Conservation (phyloP, 2,113 vertebrate genomes). For the Osmerus eperlanus region DNA sequence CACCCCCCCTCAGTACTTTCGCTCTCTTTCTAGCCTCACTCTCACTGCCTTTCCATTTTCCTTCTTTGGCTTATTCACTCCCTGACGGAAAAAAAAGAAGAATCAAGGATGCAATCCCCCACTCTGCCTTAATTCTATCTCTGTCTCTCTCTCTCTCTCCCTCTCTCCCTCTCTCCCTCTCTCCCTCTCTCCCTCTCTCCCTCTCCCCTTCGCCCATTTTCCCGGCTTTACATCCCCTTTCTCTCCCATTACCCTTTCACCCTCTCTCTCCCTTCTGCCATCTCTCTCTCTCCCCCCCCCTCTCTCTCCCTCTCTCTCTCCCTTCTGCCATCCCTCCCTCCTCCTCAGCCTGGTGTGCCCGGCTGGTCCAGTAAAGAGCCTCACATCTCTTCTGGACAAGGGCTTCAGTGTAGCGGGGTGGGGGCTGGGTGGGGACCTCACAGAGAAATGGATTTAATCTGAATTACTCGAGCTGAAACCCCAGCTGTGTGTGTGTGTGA, state of each 20-base stretch:
- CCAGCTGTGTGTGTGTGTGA: constrained; percentile 69
- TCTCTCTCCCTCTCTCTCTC: not conserved
- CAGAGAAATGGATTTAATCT: constrained; percentile 77
- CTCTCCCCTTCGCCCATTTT: constrained; percentile 30
- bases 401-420: constrained; percentile 53
- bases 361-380: not conserved
- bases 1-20: constrained; percentile 19
- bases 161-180: constrained; percentile 7
- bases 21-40: constrained; percentile 45
- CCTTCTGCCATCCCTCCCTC: constrained; percentile 37
- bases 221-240: not conserved
- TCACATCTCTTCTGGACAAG: constrained; percentile 60
- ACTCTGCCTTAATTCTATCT: constrained; percentile 44
- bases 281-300: not conserved
- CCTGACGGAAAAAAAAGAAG: not conserved
- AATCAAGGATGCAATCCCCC: too few relatives aligned
- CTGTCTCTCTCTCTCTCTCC: constrained; percentile 8
- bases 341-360: constrained; percentile 42
- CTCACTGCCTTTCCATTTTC: constrained; percentile 19
- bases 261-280: constrained; percentile 51
- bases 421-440: constrained; percentile 69
- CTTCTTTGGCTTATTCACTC: constrained; percentile 17
- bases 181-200: constrained; percentile 9
- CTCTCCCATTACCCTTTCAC: constrained; percentile 37
- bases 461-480: constrained; percentile 70